Evolutionary conservation across 2,888 invertebrate genomes (phyloP).

Genomic region (Ephialtes manifestator): DNA sequence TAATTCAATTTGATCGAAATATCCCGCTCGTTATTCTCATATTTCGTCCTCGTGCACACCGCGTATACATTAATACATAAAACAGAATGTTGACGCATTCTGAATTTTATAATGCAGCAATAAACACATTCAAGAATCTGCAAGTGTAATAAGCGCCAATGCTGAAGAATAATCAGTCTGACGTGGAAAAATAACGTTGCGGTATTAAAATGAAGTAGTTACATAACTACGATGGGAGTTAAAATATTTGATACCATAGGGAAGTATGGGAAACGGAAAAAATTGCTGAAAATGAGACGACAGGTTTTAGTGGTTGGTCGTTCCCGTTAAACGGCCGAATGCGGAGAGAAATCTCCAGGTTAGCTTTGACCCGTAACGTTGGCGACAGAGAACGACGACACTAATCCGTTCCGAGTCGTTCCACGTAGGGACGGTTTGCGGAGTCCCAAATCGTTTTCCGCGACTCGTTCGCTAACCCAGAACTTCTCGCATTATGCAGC

Average conservation of each 20-base stretch:
- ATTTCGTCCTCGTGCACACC: too few species aligned
- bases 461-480: constrained; percentile 48
- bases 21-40: too few species aligned
- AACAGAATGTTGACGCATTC: too few species aligned
- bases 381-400: constrained; percentile 29
- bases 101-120: too few species aligned
- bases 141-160: constrained; percentile 2
- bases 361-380: background rate
- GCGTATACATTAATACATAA: too few species aligned
- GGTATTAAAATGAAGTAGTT: background rate
- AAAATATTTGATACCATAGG: background rate
- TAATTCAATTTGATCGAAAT: too few species aligned
- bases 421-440: constrained; percentile 69
- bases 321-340: background rate
- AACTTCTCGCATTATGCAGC: constrained; percentile 52
- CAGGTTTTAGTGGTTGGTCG: background rate
- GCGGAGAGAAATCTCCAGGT: background rate
- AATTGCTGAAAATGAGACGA: background rate
- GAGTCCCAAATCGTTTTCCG: constrained; percentile 67
- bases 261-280: background rate
- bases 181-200: background rate
- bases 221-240: background rate
- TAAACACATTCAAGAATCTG: background rate
- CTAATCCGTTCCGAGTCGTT: constrained; percentile 69
- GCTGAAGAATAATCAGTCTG: background rate